A percentile compares a stretch with the other conserved stretches of the same genome.
phyloP scores from a whole-genome alignment of 1,140 invertebrate genomes.

The Rhagoletis pomonella region DNA sequence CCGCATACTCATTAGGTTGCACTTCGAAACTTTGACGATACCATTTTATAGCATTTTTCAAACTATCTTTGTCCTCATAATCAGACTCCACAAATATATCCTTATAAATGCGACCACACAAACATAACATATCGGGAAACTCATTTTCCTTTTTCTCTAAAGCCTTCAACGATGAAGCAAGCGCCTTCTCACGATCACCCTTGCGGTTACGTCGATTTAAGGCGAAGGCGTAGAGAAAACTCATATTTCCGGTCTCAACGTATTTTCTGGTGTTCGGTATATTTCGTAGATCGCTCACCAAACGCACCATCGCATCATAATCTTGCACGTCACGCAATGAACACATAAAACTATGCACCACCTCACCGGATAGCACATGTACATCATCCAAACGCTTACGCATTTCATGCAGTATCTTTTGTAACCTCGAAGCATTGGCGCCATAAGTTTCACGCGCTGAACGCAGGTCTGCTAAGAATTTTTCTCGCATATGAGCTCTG shows the following conservation, averaged over 20 bases:
- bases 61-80: slow-evolving; percentile 90
- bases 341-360: slow-evolving; percentile 94
- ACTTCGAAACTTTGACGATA: slow-evolving; percentile 98
- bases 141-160: slow-evolving; percentile 94
- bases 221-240: slow-evolving; percentile 97
- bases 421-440: slow-evolving; percentile 85
- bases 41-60: slow-evolving; percentile 97
- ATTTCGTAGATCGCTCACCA: slow-evolving; percentile 96
- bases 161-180: slow-evolving; percentile 93
- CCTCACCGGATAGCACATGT: slow-evolving; percentile 95
- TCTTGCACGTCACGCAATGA: slow-evolving; percentile 95
- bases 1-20: slow-evolving; percentile 99
- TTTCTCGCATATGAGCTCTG: slow-evolving; percentile 98
- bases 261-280: slow-evolving; percentile 94
- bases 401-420: slow-evolving; percentile 91
- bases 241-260: slow-evolving; percentile 91
- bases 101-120: slow-evolving; percentile 99
- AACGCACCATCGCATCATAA: slow-evolving; percentile 98
- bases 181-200: slow-evolving; percentile 95
- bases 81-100: slow-evolving; percentile 98
- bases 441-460: slow-evolving; percentile 92
- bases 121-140: slow-evolving; percentile 97
- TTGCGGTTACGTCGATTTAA: slow-evolving; percentile 95
- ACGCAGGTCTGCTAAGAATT: slow-evolving; percentile 95
- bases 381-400: slow-evolving; percentile 96